phyloP scores from a whole-genome alignment of 1,140 invertebrate genomes.

The Pachypeltis micranthus region DNA sequence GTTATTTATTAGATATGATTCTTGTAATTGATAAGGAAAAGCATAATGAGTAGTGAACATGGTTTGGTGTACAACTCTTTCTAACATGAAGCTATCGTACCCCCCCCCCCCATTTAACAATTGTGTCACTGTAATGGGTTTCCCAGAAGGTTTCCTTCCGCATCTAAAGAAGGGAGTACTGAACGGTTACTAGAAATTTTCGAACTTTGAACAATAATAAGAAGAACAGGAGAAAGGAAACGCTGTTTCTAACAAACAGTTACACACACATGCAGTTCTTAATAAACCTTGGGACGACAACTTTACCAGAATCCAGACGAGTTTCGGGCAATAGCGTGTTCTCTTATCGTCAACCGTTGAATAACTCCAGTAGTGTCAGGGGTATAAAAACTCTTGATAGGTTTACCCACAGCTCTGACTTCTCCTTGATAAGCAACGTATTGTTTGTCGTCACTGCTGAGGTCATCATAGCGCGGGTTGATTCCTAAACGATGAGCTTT shows the following conservation, averaged over 20 bases:
- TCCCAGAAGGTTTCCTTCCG: no score
- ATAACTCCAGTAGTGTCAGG: constrained; percentile 56
- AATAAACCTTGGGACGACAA: no score
- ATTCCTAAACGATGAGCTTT: constrained; percentile 52
- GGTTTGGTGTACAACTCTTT: no score
- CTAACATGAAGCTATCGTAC: no score
- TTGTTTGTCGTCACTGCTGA: constrained; percentile 27
- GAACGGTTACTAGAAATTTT: no score
- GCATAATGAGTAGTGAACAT: no score
- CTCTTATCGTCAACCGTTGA: constrained; percentile 55
- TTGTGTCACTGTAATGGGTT: no score
- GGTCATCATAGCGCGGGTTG: constrained; percentile 39
- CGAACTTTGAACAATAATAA: no score
- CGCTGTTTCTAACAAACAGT: neutral
- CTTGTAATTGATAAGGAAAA: no score
- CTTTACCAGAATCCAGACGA: constrained; percentile 62
- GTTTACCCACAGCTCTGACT: constrained; percentile 57
- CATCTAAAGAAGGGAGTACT: no score
- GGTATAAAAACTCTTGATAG: constrained; percentile 55
- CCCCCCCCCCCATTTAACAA: no score
- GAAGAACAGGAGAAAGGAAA: neutral
- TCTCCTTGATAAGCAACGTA: constrained; percentile 59
- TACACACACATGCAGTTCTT: neutral
- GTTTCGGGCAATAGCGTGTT: constrained; percentile 60
- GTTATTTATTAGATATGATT: no score